Evolutionary conservation across 1,140 invertebrate species (phyloP).

Genomic region (Asobara japonica): DNA sequence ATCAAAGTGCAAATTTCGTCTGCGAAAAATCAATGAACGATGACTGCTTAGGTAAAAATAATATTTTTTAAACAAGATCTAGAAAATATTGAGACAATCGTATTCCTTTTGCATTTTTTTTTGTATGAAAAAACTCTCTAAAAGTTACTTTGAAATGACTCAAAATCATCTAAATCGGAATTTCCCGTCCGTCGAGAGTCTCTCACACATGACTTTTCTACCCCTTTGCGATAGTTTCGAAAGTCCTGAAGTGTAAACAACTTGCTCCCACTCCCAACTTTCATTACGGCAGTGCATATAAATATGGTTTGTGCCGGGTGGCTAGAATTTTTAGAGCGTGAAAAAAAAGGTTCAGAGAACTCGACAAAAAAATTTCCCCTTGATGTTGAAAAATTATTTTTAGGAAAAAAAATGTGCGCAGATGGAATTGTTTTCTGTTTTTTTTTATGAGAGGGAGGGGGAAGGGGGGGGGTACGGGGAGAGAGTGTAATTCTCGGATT

Average conservation of each 20-base stretch:
- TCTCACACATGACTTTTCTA: too few species aligned
- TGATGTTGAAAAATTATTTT: not conserved
- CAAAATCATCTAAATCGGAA: too few species aligned
- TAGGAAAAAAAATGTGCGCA: not conserved
- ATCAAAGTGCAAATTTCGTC: too few species aligned
- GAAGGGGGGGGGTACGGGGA: not conserved
- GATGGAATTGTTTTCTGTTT: not conserved
- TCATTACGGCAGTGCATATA: slow-evolving; percentile 6
- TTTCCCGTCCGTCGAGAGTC: too few species aligned
- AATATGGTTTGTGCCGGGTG: not conserved
- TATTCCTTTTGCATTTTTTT: too few species aligned
- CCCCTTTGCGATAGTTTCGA: not conserved
- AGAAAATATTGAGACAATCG: too few species aligned
- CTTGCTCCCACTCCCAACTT: slow-evolving; percentile 11
- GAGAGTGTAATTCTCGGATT: not conserved
- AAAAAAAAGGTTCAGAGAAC: slow-evolving; percentile 14
- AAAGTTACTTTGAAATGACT: too few species aligned
- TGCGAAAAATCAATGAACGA: too few species aligned
- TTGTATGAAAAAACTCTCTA: too few species aligned
- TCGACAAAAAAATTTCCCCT: not conserved
- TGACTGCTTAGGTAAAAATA: too few species aligned
- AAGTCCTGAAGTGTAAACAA: slow-evolving; percentile 18
- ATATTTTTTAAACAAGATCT: too few species aligned
- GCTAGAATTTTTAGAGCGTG: slow-evolving; percentile 24
- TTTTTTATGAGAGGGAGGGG: not conserved